These are phyloP conservation scores for Martes flavigula DNA, from an alignment of 2,797 vertebrate genomes.

Conservation along the genomic window DNA sequence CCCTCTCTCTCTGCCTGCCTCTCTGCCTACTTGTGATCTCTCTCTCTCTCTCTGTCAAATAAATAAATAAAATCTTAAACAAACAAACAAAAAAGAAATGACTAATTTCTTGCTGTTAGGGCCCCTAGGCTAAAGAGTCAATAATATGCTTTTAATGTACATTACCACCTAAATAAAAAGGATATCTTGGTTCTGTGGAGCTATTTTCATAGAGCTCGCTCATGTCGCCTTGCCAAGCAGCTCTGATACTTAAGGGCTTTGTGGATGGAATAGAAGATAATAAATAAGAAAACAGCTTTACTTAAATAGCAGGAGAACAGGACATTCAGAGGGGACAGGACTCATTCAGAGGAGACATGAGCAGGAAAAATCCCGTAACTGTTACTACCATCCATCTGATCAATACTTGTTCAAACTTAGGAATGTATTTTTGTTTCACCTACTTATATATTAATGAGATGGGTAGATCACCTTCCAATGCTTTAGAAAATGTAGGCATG, in stretches of 20 bases:
- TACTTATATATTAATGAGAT: background rate
- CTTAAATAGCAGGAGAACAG: background rate
- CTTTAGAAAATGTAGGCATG: conserved; percentile 29
- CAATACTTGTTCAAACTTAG: conserved; percentile 22
- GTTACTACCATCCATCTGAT: background rate
- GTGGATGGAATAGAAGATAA: conserved; percentile 19
- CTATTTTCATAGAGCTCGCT: conserved; percentile 24
- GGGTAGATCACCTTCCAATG: background rate
- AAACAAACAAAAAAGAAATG: conserved; percentile 33
- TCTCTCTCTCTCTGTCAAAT: no score
- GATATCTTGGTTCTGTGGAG: conserved; percentile 38
- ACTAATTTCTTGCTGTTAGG: conserved; percentile 54
- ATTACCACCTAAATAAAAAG: conserved; percentile 64
- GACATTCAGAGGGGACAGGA: background rate
- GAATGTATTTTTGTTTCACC: background rate
- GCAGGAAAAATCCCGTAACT: background rate
- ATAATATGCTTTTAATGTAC: conserved; percentile 64
- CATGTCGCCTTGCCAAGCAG: conserved; percentile 2
- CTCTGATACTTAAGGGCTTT: background rate
- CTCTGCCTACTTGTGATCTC: no score
- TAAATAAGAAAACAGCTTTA: conserved; percentile 20
- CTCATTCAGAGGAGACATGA: background rate
- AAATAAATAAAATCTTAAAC: no score
- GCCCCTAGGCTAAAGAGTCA: conserved; percentile 66
- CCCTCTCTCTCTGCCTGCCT: no score